A percentile compares a stretch with the other conserved stretches of the same genome.
phyloP scores from a whole-genome alignment of 2,113 vertebrate genomes.

The Psephotus haematonotus region DNA sequence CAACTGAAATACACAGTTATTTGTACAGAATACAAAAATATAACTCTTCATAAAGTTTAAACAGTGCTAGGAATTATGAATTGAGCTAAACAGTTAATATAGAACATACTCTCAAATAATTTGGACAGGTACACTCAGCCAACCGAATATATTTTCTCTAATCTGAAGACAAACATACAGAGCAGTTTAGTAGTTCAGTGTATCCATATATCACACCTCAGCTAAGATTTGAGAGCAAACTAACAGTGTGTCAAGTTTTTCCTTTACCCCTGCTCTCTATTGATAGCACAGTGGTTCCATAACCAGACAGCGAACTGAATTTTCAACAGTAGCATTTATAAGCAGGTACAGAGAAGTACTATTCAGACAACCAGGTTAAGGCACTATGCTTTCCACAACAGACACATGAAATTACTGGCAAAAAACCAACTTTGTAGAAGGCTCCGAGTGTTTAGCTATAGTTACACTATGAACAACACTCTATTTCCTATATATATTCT shows the following conservation, averaged over 20 bases:
- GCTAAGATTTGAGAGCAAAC: not conserved
- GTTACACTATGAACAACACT: not conserved
- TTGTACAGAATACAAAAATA: conserved; percentile 58
- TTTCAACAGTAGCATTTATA: not conserved
- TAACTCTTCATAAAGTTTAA: conserved; percentile 14
- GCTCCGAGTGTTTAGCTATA: not conserved
- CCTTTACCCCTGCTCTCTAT: not conserved
- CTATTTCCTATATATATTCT: not conserved
- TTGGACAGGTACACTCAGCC: not conserved
- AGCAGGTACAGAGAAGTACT: not conserved
- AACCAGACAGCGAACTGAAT: not conserved
- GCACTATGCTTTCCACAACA: conserved; percentile 12
- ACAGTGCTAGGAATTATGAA: not conserved
- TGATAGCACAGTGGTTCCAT: not conserved
- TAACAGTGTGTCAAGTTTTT: not conserved
- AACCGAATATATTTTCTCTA: not conserved
- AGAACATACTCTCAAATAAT: not conserved
- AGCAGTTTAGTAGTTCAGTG: not conserved
- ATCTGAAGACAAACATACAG: not conserved
- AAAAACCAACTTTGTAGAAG: not conserved
- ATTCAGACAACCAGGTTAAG: conserved; percentile 14
- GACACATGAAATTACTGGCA: not conserved
- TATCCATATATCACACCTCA: not conserved
- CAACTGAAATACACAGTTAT: conserved; percentile 6
- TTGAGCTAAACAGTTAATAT: not conserved